Conservation (phyloP, 2,888 invertebrate species). For the Pimpla rufipes region DNA sequence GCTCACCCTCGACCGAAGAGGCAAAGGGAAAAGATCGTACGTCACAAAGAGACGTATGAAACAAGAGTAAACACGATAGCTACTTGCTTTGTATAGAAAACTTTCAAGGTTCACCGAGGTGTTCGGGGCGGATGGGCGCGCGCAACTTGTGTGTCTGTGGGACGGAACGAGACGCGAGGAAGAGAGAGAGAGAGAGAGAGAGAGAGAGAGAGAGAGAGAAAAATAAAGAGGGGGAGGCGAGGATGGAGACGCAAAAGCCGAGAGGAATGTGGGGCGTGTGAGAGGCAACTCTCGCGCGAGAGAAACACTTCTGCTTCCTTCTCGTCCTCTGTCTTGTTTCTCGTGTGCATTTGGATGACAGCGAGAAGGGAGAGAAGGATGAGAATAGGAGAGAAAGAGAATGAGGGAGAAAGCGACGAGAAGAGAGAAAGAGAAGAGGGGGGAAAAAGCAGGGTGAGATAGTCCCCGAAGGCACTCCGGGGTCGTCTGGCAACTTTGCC, state of each 20-base stretch:
- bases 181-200: slow-evolving; percentile 7
- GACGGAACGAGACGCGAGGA: slow-evolving; percentile 18
- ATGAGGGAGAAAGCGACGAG: slow-evolving; percentile 1
- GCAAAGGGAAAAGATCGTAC: slow-evolving; percentile 56
- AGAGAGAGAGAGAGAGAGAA: slow-evolving; percentile 6
- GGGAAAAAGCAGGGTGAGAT: slow-evolving; percentile 1
- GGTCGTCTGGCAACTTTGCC: slow-evolving; percentile 55
- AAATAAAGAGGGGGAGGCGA: slow-evolving; percentile 21
- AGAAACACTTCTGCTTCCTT: slow-evolving; percentile 50
- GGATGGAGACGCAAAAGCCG: slow-evolving; percentile 19
- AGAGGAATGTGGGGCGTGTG: slow-evolving; percentile 38
- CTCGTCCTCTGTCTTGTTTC: slow-evolving; percentile 29
- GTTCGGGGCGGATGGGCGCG: slow-evolving; percentile 25
- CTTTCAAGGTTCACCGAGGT: slow-evolving; percentile 61
- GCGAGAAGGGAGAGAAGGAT: slow-evolving; percentile 2
- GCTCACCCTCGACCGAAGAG: slow-evolving; percentile 15
- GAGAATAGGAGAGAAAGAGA: neutral
- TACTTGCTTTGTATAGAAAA: slow-evolving; percentile 59
- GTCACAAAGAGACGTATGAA: slow-evolving; percentile 57
- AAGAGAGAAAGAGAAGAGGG: slow-evolving; percentile 1
- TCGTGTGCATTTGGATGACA: slow-evolving; percentile 11
- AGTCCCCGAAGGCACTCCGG: slow-evolving; percentile 51
- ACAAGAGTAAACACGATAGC: slow-evolving; percentile 61
- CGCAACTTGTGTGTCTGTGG: slow-evolving; percentile 17
- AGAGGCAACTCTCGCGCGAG: slow-evolving; percentile 37